Conservation (phyloP, 37 sponge, comb jelly and placozoan genomes). For the Beroe forskalii region DNA sequence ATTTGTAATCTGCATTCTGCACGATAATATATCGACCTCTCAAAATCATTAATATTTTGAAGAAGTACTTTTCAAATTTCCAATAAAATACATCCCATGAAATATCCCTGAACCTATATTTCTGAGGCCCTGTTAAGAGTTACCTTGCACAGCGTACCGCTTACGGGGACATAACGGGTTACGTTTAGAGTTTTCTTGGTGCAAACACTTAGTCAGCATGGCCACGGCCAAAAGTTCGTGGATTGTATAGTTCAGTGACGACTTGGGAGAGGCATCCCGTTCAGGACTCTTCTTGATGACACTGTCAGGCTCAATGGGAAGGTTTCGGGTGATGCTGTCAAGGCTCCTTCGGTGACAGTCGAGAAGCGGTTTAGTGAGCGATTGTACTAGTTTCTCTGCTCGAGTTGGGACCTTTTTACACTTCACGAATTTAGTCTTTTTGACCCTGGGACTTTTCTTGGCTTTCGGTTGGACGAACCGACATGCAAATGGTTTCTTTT, state of each 20-base stretch:
- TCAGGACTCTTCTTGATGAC: neutral
- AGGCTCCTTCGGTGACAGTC: conserved; percentile 22
- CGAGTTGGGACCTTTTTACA: neutral
- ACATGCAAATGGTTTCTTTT: neutral
- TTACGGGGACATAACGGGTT: neutral
- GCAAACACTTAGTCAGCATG: conserved; percentile 29
- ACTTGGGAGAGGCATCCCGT: neutral
- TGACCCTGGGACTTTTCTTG: neutral
- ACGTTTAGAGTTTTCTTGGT: neutral
- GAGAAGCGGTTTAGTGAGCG: conserved; percentile 29
- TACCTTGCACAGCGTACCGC: neutral
- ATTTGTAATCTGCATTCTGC: too few relatives aligned
- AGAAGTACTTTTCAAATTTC: too few relatives aligned
- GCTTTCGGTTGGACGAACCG: neutral
- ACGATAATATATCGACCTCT: too few relatives aligned
- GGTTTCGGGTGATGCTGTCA: neutral
- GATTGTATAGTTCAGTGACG: neutral
- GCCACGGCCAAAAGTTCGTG: neutral
- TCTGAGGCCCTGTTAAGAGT: too few relatives aligned
- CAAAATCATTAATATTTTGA: too few relatives aligned
- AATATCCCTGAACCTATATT: too few relatives aligned
- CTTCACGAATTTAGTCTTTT: neutral
- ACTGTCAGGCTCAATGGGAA: neutral
- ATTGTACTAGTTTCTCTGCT: conserved; percentile 4
- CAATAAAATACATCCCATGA: too few relatives aligned